Evolutionary conservation across 2,113 vertebrate genomes (phyloP).

Genomic region (Tyrannus savana): DNA sequence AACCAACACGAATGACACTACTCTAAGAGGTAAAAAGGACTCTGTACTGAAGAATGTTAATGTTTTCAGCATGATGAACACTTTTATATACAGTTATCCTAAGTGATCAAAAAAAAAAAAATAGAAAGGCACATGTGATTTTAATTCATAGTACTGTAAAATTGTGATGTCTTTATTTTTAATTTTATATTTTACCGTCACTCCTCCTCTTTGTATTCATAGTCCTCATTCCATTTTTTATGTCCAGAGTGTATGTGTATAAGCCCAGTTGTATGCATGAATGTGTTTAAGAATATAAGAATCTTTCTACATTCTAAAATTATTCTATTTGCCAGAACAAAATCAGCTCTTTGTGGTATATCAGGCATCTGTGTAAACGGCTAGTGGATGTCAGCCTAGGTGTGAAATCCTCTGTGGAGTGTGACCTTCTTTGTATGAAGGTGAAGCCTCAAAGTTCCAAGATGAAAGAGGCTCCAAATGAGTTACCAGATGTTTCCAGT

Average conservation of each 20-base stretch:
- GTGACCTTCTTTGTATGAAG: not conserved
- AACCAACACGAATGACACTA: not conserved
- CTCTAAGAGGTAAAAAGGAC: not conserved
- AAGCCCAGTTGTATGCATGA: not conserved
- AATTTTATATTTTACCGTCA: not conserved
- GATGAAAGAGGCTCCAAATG: not conserved
- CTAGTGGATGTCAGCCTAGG: not conserved
- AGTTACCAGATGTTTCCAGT: not conserved
- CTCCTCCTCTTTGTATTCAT: not conserved
- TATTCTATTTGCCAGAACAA: not conserved
- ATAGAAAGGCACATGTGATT: not conserved
- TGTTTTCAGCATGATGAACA: not conserved
- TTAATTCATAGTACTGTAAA: not conserved
- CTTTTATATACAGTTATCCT: not conserved
- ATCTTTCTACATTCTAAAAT: not conserved
- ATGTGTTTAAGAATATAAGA: not conserved
- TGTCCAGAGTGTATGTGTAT: not conserved
- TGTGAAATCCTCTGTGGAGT: not conserved
- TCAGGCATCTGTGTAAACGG: not conserved
- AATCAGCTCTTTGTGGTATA: not conserved
- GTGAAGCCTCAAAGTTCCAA: not conserved
- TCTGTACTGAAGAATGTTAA: not conserved
- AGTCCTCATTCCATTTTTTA: not conserved
- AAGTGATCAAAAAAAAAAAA: not conserved
- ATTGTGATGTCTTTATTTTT: not conserved